Evolutionary conservation across 2,888 invertebrate species (phyloP).

Genomic region (Philopedon plagiatum): DNA sequence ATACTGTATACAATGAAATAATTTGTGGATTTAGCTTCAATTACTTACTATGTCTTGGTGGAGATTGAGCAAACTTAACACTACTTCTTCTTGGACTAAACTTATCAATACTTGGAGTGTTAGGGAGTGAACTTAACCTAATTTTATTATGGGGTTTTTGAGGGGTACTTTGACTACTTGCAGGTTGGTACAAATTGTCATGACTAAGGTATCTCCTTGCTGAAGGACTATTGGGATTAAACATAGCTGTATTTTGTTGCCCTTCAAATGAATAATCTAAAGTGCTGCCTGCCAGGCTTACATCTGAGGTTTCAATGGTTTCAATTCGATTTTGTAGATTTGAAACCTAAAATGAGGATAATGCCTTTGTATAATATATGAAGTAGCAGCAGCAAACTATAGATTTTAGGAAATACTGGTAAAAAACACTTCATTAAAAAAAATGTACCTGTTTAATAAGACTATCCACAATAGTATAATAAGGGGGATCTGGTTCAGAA

Average conservation of each 20-base stretch:
- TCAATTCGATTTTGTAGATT: slow-evolving; percentile 70
- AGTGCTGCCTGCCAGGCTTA: slow-evolving; percentile 57
- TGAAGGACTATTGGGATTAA: slow-evolving; percentile 37
- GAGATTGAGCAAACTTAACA: slow-evolving; percentile 36
- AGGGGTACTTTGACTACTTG: slow-evolving; percentile 66
- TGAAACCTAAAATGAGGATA: slow-evolving; percentile 36
- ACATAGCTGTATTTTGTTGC: slow-evolving; percentile 34
- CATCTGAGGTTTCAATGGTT: slow-evolving; percentile 68
- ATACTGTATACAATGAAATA: too few relatives aligned
- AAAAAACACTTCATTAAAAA: background rate
- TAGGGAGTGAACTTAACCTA: slow-evolving; percentile 62
- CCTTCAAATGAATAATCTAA: slow-evolving; percentile 54
- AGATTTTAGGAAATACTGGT: background rate
- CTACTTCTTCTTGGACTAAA: slow-evolving; percentile 49
- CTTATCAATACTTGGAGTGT: slow-evolving; percentile 60
- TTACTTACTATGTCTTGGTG: slow-evolving; percentile 41
- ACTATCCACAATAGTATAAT: slow-evolving; percentile 73
- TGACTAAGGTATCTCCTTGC: slow-evolving; percentile 59
- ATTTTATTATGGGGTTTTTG: slow-evolving; percentile 63
- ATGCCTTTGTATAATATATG: too few relatives aligned
- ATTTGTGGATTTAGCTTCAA: too few relatives aligned
- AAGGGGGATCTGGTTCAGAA: slow-evolving; percentile 72
- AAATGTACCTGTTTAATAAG: slow-evolving; percentile 74
- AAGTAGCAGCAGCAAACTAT: too few relatives aligned
- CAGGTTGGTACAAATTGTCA: slow-evolving; percentile 58